These are phyloP conservation scores for Phalacrocorax pelagicus DNA, from an alignment of 2,113 vertebrate species.

Conservation along the genomic window DNA sequence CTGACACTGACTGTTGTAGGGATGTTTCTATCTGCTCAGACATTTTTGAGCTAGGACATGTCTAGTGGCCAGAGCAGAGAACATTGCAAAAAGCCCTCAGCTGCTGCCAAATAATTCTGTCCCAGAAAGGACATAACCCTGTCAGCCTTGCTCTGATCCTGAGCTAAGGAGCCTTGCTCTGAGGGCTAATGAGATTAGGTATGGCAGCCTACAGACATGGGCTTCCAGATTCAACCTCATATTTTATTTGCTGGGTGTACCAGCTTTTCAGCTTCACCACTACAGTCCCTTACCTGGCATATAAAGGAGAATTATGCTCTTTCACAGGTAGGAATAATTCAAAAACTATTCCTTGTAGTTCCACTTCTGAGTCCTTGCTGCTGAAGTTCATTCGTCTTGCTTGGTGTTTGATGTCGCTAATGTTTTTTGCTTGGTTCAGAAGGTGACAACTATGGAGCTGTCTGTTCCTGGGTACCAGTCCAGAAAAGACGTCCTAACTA, in stretches of 20 bases:
- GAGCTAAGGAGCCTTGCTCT: background rate
- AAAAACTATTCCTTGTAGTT: background rate
- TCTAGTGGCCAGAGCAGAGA: background rate
- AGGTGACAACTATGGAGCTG: background rate
- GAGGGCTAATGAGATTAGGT: background rate
- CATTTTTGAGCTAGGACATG: background rate
- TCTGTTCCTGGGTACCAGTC: background rate
- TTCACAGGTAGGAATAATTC: background rate
- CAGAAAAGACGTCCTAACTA: background rate
- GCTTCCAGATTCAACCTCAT: background rate
- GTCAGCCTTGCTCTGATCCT: slow-evolving; percentile 3
- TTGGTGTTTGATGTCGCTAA: background rate
- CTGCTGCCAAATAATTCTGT: background rate
- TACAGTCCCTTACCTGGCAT: background rate
- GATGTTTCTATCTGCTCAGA: background rate
- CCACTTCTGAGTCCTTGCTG: background rate
- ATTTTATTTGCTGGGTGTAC: background rate
- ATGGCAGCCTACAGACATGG: background rate
- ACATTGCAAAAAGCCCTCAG: background rate
- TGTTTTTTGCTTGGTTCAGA: background rate
- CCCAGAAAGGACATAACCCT: background rate
- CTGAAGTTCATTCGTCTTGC: background rate
- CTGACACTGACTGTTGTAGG: background rate
- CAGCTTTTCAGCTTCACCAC: background rate
- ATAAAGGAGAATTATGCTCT: background rate